Percentiles rank a stretch among this genome's conserved stretches.
Conservation (phyloP, 92 coral and sea anemone genomes). For the Scolanthus callimorphus region DNA sequence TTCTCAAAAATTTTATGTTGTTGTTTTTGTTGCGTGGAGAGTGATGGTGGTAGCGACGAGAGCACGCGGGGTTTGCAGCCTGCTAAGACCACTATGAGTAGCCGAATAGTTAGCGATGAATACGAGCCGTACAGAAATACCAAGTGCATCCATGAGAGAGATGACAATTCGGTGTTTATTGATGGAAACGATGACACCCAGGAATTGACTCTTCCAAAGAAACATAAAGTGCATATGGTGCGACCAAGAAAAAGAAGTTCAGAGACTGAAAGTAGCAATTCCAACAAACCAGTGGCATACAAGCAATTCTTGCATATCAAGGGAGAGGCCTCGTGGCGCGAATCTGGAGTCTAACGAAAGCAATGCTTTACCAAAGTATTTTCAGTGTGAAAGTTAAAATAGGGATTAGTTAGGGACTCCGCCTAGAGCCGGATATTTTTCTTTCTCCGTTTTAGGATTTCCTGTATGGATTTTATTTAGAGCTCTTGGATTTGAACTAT, state of each 20-base stretch:
- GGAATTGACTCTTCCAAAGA: background rate
- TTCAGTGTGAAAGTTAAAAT: too few species aligned
- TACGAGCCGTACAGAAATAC: background rate
- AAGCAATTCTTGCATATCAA: slow-evolving; percentile 11
- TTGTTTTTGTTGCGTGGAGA: slow-evolving; percentile 1
- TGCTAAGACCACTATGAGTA: background rate
- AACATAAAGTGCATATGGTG: slow-evolving; percentile 1
- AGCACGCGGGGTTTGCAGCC: background rate
- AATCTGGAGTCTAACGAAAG: slow-evolving; percentile 19
- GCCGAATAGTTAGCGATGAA: background rate
- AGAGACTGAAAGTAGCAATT: background rate
- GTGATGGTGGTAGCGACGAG: background rate
- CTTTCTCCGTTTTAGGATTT: too few species aligned
- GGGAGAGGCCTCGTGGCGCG: slow-evolving; percentile 19
- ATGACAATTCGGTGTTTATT: background rate
- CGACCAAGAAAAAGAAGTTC: background rate
- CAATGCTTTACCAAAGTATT: too few species aligned
- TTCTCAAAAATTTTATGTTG: slow-evolving; percentile 43
- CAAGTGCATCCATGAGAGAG: background rate
- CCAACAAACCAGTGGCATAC: background rate
- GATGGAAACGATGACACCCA: background rate
- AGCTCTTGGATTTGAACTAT: too few species aligned
- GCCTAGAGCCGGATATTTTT: too few species aligned
- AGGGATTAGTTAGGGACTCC: too few species aligned
- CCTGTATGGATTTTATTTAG: too few species aligned